Conservation (phyloP, 2,113 vertebrate species). For the Alligator mississippiensis region DNA sequence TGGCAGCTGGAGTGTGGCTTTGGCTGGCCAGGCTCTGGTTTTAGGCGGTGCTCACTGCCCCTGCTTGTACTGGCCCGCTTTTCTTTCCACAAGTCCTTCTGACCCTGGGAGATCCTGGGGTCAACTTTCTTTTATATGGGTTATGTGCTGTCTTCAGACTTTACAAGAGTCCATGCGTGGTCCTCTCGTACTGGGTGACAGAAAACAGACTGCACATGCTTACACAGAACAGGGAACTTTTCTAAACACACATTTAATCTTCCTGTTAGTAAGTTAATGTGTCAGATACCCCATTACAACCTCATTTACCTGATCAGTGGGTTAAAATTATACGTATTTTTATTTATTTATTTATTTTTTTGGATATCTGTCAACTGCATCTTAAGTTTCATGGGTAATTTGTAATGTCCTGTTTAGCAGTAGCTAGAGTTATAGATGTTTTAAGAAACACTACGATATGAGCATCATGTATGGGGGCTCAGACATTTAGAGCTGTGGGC, state of each 20-base stretch:
- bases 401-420: slow-evolving; percentile 14
- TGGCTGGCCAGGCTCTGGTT: no score
- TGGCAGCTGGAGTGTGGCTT: no score
- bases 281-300: background rate
- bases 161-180: background rate
- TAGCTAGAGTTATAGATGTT: background rate
- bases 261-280: background rate
- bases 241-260: slow-evolving; percentile 35
- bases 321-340: slow-evolving; percentile 39
- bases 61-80: no score
- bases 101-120: background rate
- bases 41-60: no score
- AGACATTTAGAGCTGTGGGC: no score
- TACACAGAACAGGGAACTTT: background rate
- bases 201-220: background rate
- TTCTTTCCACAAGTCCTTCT: no score
- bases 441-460: no score
- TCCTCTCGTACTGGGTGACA: background rate
- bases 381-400: slow-evolving; percentile 11
- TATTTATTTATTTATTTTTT: background rate
- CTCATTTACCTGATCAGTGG: slow-evolving; percentile 25
- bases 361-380: background rate
- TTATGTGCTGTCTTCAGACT: background rate
- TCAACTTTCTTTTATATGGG: background rate
- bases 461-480: no score